phyloP scores from a whole-genome alignment of 2,888 invertebrate species.

The Tinea semifulvella region DNA sequence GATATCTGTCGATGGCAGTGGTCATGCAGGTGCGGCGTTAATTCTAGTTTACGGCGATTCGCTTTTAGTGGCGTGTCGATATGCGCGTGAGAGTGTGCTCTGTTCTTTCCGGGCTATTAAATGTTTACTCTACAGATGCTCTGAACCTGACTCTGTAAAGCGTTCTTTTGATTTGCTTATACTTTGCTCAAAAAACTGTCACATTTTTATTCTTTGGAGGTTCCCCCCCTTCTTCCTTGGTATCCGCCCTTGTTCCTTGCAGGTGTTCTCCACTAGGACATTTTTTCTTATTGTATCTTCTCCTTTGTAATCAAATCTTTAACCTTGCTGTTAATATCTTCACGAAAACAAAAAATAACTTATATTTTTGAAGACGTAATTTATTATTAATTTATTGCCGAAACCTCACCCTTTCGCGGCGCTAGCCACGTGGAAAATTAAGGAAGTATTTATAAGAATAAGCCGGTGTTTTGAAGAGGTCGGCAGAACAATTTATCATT shows the following conservation, averaged over 20 bases:
- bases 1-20: no score
- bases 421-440: constrained; percentile 62
- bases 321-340: background rate
- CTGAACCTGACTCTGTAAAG: no score
- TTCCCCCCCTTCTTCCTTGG: no score
- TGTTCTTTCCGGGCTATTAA: no score
- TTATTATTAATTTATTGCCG: constrained; percentile 58
- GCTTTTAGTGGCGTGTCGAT: constrained; percentile 55
- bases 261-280: no score
- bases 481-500: constrained; percentile 63
- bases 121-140: no score
- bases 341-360: constrained; percentile 1
- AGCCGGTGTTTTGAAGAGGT: constrained; percentile 64
- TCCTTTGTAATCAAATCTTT: background rate
- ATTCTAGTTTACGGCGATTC: constrained; percentile 62
- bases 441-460: constrained; percentile 64
- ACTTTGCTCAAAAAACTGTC: no score
- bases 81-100: constrained; percentile 20
- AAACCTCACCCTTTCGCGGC: constrained; percentile 50
- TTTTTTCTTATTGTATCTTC: no score
- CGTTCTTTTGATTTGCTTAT: no score
- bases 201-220: no score
- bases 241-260: no score
- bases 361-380: constrained; percentile 40
- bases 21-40: constrained; percentile 50